Percentiles rank a stretch among this genome's conserved stretches.
These are phyloP conservation scores for Isichthys henryi DNA, from an alignment of 2,113 vertebrate genomes.

Conservation along the genomic window DNA sequence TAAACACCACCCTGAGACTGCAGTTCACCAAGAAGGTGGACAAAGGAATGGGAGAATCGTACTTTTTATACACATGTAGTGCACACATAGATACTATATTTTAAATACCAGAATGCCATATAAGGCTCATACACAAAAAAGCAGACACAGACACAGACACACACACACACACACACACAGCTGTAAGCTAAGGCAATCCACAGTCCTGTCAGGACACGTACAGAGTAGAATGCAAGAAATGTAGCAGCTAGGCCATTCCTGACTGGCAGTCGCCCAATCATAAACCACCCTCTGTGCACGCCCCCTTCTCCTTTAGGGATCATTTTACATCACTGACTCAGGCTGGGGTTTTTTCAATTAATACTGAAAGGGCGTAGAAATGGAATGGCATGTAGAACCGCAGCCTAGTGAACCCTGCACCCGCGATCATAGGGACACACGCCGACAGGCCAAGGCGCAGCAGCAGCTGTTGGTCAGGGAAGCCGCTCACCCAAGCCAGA, in stretches of 20 bases:
- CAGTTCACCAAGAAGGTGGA: background rate
- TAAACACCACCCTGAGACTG: background rate
- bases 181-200: constrained; percentile 5
- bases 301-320: background rate
- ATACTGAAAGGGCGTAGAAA: background rate
- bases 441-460: background rate
- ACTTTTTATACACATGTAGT: background rate
- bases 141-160: background rate
- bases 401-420: background rate
- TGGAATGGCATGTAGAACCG: background rate
- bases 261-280: background rate
- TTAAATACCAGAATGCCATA: background rate
- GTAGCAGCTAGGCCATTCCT: constrained; percentile 26
- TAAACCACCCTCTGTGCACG: background rate
- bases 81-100: background rate
- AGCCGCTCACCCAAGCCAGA: constrained; percentile 81
- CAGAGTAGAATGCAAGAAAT: constrained; percentile 49
- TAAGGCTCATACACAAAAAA: background rate
- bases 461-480: background rate
- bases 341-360: background rate
- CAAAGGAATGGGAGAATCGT: background rate
- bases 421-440: background rate
- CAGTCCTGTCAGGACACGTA: constrained; percentile 47
- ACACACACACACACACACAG: background rate
- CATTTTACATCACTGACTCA: background rate